Conservation (phyloP, 2,888 invertebrate species). For the Aphodius sticticus region DNA sequence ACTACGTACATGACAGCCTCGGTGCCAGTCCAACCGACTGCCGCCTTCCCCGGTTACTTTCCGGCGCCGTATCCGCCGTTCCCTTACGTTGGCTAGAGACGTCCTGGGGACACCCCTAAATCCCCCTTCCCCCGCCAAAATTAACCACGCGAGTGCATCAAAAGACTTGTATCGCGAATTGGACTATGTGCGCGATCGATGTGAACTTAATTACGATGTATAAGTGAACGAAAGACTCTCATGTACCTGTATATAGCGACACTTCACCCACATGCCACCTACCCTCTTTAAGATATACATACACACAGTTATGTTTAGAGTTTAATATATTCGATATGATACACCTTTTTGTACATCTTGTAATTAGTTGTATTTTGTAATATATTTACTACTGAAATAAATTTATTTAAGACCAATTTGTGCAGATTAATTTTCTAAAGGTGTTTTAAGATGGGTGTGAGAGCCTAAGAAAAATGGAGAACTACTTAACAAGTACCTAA, state of each 20-base stretch:
- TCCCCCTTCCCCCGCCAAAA: background rate
- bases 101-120: background rate
- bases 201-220: background rate
- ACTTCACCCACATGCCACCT: background rate
- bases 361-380: background rate
- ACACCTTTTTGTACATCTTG: background rate
- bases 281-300: background rate
- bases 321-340: background rate
- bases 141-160: background rate
- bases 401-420: background rate
- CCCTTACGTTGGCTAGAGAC: constrained; percentile 75
- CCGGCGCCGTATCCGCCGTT: constrained; percentile 79
- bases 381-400: background rate
- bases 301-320: background rate
- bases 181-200: background rate
- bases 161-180: constrained; percentile 27
- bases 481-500: too few relatives aligned
- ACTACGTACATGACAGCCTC: constrained; percentile 86
- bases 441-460: too few relatives aligned
- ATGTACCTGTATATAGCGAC: background rate
- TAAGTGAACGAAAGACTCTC: background rate
- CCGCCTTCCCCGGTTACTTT: constrained; percentile 79
- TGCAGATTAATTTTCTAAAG: background rate
- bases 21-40: constrained; percentile 73
- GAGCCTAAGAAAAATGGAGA: too few relatives aligned